phyloP scores from a whole-genome alignment of 92 coral and sea anemone genomes.

The Palythoa grandis region DNA sequence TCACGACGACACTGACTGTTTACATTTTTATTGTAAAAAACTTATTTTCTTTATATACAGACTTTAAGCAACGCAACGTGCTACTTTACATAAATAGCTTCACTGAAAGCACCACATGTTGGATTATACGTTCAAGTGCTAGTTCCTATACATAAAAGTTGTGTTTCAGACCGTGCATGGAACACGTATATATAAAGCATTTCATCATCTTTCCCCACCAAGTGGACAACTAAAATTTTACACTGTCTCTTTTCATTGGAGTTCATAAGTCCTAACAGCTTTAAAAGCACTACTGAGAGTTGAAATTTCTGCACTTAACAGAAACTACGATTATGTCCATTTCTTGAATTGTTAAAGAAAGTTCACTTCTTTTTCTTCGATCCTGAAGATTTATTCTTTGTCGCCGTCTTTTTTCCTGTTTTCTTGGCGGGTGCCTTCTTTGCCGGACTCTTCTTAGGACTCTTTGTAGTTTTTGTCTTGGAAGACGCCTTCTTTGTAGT shows the following conservation, averaged over 20 bases:
- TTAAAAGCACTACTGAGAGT: constrained; percentile 5
- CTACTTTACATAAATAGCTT: constrained; percentile 12
- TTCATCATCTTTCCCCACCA: background rate
- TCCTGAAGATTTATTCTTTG: constrained; percentile 10
- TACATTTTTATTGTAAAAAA: background rate
- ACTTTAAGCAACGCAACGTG: background rate
- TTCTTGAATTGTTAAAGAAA: background rate
- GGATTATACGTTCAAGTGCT: background rate
- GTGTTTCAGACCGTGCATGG: background rate
- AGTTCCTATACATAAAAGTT: background rate
- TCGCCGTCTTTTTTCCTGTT: constrained; percentile 25
- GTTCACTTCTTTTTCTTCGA: constrained; percentile 49
- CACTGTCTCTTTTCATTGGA: background rate
- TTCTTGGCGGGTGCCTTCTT: constrained; percentile 56
- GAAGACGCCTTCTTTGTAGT: constrained; percentile 55
- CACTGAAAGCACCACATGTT: background rate
- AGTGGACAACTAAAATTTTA: background rate
- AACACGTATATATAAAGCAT: background rate
- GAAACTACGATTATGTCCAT: background rate
- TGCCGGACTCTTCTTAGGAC: constrained; percentile 11
- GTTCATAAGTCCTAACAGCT: background rate
- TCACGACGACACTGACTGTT: no score
- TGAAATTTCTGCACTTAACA: background rate
- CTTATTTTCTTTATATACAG: constrained; percentile 16
- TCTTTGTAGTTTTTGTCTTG: constrained; percentile 39